Conservation (phyloP, 2,113 vertebrate species). For the Xiphophorus hellerii region DNA sequence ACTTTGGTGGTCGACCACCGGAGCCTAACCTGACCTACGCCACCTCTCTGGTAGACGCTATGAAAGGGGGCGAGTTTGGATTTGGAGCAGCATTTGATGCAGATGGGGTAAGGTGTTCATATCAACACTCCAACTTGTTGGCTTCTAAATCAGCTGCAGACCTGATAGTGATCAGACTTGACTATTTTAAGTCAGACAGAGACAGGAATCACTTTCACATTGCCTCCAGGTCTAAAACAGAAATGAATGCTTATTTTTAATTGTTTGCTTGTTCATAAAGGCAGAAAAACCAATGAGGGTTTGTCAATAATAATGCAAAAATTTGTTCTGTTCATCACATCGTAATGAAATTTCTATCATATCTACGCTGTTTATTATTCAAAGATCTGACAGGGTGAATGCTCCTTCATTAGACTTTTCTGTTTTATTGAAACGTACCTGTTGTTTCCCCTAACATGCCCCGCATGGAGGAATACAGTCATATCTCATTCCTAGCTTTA, state of each 20-base stretch:
- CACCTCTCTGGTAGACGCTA: conserved; percentile 90
- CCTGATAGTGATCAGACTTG: not conserved
- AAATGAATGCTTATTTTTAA: conserved; percentile 20
- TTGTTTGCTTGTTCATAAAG: conserved; percentile 26
- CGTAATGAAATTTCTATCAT: conserved; percentile 46
- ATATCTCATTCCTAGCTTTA: conserved; percentile 2
- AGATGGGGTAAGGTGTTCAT: conserved; percentile 87
- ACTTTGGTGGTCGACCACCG: conserved; percentile 94
- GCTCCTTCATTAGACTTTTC: not conserved
- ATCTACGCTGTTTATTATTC: conserved; percentile 38
- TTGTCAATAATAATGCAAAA: not conserved
- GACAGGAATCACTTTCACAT: not conserved
- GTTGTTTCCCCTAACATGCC: not conserved
- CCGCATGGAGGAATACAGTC: not conserved
- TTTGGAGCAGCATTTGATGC: conserved; percentile 98
- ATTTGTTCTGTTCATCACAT: conserved; percentile 12
- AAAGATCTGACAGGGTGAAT: conserved; percentile 16
- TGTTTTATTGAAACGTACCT: too few relatives aligned
- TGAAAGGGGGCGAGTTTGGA: conserved; percentile 96
- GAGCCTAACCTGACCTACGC: conserved; percentile 94
- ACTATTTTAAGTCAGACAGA: not conserved
- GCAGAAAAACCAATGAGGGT: conserved; percentile 6
- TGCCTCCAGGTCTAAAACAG: not conserved
- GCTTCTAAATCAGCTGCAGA: too few relatives aligned
- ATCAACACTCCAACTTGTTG: not conserved